Percentiles rank a stretch among this genome's conserved stretches.
These are phyloP conservation scores for Tribolium madens DNA, from an alignment of 1,140 invertebrate species.

Conservation along the genomic window DNA sequence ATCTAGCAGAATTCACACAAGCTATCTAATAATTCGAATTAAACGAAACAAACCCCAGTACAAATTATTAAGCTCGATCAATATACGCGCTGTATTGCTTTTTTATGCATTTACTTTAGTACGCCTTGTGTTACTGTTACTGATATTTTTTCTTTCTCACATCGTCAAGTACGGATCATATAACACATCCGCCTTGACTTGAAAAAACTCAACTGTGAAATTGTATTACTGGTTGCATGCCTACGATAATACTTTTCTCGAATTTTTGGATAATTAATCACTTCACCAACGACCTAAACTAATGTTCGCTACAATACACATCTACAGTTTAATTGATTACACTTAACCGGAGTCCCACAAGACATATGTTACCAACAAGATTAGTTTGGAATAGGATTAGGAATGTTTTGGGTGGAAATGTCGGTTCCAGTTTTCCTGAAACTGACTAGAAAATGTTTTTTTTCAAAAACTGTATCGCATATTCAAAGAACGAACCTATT, in stretches of 20 bases:
- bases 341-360: slow-evolving; percentile 6
- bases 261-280: slow-evolving; percentile 17
- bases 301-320: slow-evolving; percentile 17
- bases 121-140: too few species aligned
- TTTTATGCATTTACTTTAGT: too few species aligned
- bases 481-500: background rate
- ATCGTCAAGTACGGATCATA: too few species aligned
- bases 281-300: slow-evolving; percentile 1
- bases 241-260: background rate
- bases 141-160: too few species aligned
- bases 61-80: background rate
- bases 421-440: background rate
- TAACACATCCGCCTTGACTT: too few species aligned
- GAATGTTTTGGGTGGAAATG: background rate
- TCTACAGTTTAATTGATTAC: slow-evolving; percentile 27
- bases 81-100: background rate
- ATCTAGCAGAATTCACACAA: background rate
- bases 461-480: background rate
- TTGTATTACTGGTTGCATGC: slow-evolving; percentile 19
- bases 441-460: background rate
- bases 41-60: background rate
- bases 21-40: background rate
- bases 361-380: slow-evolving; percentile 13
- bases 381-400: slow-evolving; percentile 6
- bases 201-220: too few species aligned